Base-by-base conservation (phyloP, 1,140 invertebrate genomes). In the Bacillus rossius region DNA sequence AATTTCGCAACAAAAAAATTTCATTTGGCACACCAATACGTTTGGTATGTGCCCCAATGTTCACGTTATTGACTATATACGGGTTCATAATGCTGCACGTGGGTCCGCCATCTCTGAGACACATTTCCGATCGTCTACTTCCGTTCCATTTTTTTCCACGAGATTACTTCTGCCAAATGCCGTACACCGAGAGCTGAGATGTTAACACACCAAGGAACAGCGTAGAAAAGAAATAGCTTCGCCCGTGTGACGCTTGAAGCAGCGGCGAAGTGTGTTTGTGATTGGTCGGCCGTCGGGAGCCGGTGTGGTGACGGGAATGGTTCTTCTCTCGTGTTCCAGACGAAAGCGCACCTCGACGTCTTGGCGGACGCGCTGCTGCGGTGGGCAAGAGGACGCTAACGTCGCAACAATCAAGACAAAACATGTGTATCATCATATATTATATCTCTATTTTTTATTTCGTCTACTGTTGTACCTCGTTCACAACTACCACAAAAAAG, bases 331-430 rank as follows among this genome's bases (percentile, higher is more conserved):
- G n/a, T 74, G 67, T 85, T 88, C 64, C 86, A 96, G 92, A 95
- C 91, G 67, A 95, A 95, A 75, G 91, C 92, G 64, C 92, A 96
- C 75, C 79, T 96, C 76, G 92, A 95, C 78, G 90, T 96, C 61
- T 76, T 96, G 70, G 92, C 92, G 43, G 92, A 96, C 75, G 92
- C 92, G 67, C 81, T 95, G 65, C 78, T 96, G 63, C 85, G 92
- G 73, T 94, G 92, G 92, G 92, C 91, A 66, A 82, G 91, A 76
- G 92, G 91, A 69, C 89, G 90, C 78, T 91, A 90, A 82, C 52
- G 26, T 10, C 17, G n/a, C 43, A 20, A 5, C 43, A 5, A 5
- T 19, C 17, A 45, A 45, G 4, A 45, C 17, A 20, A n/a, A 5
- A 5, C 17, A 45, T 45, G 29, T 34, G 29, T 34, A 34, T 34